Conservation (phyloP, 2,113 vertebrate genomes). For the Tachuris rubrigastra region DNA sequence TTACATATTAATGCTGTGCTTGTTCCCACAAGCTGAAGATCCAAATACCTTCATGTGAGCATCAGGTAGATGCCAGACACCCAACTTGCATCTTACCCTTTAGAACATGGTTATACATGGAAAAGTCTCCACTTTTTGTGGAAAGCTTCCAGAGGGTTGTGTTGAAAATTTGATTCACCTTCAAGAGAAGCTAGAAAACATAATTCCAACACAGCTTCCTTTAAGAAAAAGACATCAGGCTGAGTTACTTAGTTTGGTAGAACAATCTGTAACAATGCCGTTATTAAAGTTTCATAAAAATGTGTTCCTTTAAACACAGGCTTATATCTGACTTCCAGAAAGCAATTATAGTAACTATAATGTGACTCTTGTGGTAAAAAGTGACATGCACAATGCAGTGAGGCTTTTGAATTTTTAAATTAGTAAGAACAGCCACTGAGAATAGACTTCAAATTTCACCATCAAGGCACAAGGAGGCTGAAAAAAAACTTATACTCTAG, state of each 20-base stretch:
- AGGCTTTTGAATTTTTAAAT: constrained; percentile 60
- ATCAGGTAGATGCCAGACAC: neutral
- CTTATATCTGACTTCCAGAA: constrained; percentile 53
- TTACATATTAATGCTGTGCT: neutral
- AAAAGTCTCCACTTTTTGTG: neutral
- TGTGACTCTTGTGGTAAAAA: constrained; percentile 51
- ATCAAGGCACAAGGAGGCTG: neutral
- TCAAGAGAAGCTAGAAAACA: neutral
- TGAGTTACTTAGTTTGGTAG: constrained; percentile 36
- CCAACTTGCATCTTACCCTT: neutral
- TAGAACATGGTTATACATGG: neutral
- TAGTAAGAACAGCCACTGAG: constrained; percentile 6
- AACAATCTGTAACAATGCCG: constrained; percentile 36
- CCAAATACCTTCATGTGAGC: neutral
- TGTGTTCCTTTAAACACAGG: constrained; percentile 59
- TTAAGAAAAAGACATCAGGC: neutral
- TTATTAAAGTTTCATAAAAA: constrained; percentile 57
- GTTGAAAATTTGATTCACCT: neutral
- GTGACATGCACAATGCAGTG: constrained; percentile 36
- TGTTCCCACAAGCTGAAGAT: neutral
- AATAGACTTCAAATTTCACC: constrained; percentile 29
- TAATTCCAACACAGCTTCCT: neutral
- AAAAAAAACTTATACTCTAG: neutral
- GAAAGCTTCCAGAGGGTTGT: neutral
- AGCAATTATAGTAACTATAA: constrained; percentile 52